Conservation (phyloP, 1,140 invertebrate genomes). For the Thaumetopoea pityocampa region DNA sequence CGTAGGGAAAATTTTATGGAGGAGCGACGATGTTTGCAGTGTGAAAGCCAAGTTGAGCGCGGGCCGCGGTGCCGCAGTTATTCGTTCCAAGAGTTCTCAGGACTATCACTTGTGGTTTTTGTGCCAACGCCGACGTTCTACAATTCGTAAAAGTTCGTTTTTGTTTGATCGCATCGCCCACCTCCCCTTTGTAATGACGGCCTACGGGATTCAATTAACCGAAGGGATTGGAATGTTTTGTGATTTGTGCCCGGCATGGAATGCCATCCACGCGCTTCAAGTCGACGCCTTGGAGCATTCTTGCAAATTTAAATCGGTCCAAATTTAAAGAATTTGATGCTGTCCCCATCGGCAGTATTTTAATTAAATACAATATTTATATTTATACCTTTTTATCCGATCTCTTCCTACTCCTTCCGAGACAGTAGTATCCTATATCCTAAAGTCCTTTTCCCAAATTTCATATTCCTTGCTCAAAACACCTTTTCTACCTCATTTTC, state of each 20-base stretch:
- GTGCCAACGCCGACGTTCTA: constrained; percentile 43
- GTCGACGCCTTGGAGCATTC: constrained; percentile 37
- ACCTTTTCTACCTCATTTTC: too few species aligned
- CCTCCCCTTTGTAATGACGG: constrained; percentile 57
- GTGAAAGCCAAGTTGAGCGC: constrained; percentile 47
- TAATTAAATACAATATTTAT: not conserved
- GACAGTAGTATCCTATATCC: too few species aligned
- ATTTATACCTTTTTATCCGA: too few species aligned
- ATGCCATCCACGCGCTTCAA: constrained; percentile 51
- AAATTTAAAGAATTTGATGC: constrained; percentile 15
- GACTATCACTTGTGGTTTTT: constrained; percentile 62
- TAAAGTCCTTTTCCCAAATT: too few species aligned
- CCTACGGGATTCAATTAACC: constrained; percentile 67
- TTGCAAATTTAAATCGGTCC: constrained; percentile 27
- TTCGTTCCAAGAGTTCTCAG: constrained; percentile 46
- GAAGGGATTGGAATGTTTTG: constrained; percentile 63
- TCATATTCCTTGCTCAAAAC: too few species aligned
- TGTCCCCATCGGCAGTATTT: not conserved
- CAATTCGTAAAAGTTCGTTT: constrained; percentile 58
- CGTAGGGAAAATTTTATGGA: constrained; percentile 45
- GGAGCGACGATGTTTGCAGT: constrained; percentile 37
- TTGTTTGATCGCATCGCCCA: constrained; percentile 44
- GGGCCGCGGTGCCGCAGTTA: constrained; percentile 42
- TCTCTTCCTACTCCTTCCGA: too few species aligned
- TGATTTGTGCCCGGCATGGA: constrained; percentile 52